Conservation (phyloP, 2,113 vertebrate genomes). For the Microtus montanus region DNA sequence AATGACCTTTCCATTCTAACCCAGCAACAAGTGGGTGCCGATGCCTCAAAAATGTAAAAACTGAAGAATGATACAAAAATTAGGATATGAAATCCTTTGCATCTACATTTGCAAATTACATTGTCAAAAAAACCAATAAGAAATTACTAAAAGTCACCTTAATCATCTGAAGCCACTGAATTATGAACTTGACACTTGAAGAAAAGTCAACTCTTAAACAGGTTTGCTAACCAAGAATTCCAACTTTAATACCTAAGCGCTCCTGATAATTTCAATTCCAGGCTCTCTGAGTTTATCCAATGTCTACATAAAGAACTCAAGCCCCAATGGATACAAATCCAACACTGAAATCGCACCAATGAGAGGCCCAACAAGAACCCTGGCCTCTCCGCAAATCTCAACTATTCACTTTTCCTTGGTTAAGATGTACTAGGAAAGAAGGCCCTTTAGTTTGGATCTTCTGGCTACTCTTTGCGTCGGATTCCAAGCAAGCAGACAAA, state of each 20-base stretch:
- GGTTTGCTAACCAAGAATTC: slow-evolving; percentile 4
- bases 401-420: background rate
- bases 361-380: background rate
- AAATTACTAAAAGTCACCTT: slow-evolving; percentile 19
- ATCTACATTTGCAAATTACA: background rate
- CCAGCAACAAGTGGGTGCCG: slow-evolving; percentile 20
- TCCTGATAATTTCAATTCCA: background rate
- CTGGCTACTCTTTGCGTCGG: background rate
- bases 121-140: background rate
- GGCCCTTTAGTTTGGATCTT: background rate
- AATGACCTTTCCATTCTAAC: background rate
- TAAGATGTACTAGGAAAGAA: background rate
- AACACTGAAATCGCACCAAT: background rate
- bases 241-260: slow-evolving; percentile 34
- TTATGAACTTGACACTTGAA: background rate
- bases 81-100: background rate
- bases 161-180: background rate
- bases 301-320: background rate
- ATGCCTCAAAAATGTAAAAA: slow-evolving; percentile 46
- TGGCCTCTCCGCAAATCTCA: background rate
- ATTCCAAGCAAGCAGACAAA: slow-evolving; percentile 30
- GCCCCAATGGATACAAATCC: background rate
- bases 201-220: background rate
- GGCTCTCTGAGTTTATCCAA: background rate
- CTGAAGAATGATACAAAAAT: slow-evolving; percentile 6